phyloP scores from a whole-genome alignment of 1,140 invertebrate species.

The Stenopsyche tienmushanensis region DNA sequence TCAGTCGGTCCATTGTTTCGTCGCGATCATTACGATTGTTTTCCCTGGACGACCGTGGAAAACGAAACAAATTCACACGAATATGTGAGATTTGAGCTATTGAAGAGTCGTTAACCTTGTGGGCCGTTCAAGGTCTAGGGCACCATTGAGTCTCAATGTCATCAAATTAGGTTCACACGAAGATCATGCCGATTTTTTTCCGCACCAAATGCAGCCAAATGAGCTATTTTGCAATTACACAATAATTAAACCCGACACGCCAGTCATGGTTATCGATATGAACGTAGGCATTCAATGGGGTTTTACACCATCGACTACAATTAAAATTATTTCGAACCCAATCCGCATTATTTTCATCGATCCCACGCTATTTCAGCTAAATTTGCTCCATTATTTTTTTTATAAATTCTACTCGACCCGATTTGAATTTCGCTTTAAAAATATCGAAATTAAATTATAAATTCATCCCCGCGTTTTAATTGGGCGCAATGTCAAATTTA shows the following conservation, averaged over 20 bases:
- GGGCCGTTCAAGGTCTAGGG: not conserved
- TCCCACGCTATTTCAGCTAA: too few species aligned
- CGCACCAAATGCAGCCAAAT: too few species aligned
- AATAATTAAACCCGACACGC: not conserved
- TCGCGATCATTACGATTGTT: not conserved
- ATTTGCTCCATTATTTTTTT: too few species aligned
- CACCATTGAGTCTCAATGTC: not conserved
- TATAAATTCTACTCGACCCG: too few species aligned
- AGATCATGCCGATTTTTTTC: not conserved
- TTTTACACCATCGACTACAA: too few species aligned
- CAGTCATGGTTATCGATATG: not conserved
- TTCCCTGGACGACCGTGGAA: not conserved
- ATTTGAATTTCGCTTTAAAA: too few species aligned
- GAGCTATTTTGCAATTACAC: not conserved
- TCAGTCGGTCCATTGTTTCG: slow-evolving; percentile 2
- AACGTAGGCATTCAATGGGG: too few species aligned
- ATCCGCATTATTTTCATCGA: too few species aligned
- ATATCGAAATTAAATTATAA: too few species aligned
- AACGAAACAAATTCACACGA: slow-evolving; percentile 1
- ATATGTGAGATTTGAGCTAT: not conserved
- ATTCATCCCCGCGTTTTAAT: too few species aligned
- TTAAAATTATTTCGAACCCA: too few species aligned
- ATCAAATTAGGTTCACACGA: not conserved
- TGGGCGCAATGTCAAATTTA: too few species aligned
- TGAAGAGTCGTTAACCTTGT: slow-evolving; percentile 9